A percentile compares a stretch with the other conserved stretches of the same genome.
These are phyloP conservation scores for Leptinotarsa tumamoca DNA, from an alignment of 2,888 invertebrate species.

Conservation along the genomic window DNA sequence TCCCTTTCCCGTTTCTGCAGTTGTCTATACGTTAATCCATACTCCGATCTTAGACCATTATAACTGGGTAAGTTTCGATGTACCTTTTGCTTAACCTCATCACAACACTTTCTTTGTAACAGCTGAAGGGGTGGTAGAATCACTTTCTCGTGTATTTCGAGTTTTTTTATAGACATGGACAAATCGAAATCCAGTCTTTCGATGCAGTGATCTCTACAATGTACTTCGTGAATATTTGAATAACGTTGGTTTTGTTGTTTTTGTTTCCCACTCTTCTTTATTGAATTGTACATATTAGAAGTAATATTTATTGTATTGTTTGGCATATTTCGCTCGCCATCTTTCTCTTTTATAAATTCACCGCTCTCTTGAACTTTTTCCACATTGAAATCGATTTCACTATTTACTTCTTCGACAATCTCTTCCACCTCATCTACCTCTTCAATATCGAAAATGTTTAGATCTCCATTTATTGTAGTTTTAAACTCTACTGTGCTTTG, in stretches of 20 bases:
- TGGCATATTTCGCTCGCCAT: constrained; percentile 23
- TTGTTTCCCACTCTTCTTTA: constrained; percentile 22
- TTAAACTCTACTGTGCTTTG: constrained; percentile 46
- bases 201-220: constrained; percentile 64
- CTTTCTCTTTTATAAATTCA: constrained; percentile 21
- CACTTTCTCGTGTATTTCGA: constrained; percentile 59
- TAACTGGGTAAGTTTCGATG: constrained; percentile 67
- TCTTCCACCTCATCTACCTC: constrained; percentile 55
- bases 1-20: constrained; percentile 65
- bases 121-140: constrained; percentile 61
- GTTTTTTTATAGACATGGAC: constrained; percentile 59
- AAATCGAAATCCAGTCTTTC: constrained; percentile 60
- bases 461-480: constrained; percentile 43
- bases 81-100: constrained; percentile 62
- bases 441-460: constrained; percentile 53
- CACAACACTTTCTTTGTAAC: constrained; percentile 62
- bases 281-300: constrained; percentile 29
- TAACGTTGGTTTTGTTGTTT: not conserved
- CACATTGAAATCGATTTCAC: constrained; percentile 29
- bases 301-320: constrained; percentile 6
- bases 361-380: constrained; percentile 30
- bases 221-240: constrained; percentile 47
- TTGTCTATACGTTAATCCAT: constrained; percentile 68
- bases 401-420: constrained; percentile 49
- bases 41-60: constrained; percentile 69